Evolutionary conservation across 2,113 vertebrate genomes (phyloP), one percentile per base, ranked within the genome.

Genomic region (Apodemus sylvaticus): DNA sequence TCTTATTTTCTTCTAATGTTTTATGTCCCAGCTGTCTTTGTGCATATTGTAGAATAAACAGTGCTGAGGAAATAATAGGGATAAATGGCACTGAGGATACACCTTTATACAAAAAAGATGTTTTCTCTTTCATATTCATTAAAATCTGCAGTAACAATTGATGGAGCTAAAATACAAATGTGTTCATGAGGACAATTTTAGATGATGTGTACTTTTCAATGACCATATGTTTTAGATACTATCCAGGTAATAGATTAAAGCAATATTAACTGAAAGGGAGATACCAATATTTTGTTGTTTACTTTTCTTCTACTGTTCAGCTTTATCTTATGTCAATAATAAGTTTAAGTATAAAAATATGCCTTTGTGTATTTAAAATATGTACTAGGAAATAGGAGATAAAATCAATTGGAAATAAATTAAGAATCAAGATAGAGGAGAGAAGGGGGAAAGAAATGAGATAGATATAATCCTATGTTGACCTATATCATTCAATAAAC

Each of bases 111-210:
- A 51, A 64, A 95, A 81, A 48, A 29, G 45, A 39, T 48, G 62
- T 66, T 88, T 87, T 93, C 39, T 16, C 71, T 77, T 58, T 88
- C n/a, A 26, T 58, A 60, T 86, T 90, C 51, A 77, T 94, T 86
- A 42, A 90, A 42, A 92, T 79, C 11, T 87, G 29, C 11, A 11
- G 74, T 90, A 91, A 81, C 8, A 82, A 39, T 34, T 48, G 39
- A 87, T 74, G 39, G 9, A 51, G 31, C 58, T 86, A 31, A 86
- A 86, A 89, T 90, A 73, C 58, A 92, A 74, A 93, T 86, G 36
- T 48, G 62, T 22, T 89, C 82, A 4, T 82, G 74, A 88, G 86
- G 26, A 26, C 7, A 39, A 13, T 70, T 88, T 90, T 83, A 79
- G 64, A 68, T 48, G 45, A 62, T 85, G 24, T 68, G 3, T 55